Evolutionary conservation across 1,140 invertebrate species (phyloP).

Genomic region (Neodiprion virginianus): DNA sequence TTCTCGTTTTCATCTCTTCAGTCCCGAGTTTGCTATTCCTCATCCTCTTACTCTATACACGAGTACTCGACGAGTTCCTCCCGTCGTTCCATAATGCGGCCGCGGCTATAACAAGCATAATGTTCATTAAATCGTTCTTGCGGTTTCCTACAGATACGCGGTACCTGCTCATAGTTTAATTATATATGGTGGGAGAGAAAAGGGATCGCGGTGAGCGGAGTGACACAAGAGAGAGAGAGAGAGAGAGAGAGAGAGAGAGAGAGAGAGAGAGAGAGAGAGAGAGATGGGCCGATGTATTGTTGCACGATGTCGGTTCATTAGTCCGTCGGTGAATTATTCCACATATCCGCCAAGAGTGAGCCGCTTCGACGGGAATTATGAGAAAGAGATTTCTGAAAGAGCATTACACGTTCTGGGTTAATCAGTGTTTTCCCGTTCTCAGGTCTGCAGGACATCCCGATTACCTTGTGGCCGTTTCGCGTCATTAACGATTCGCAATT

Average conservation of each 20-base stretch:
- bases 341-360: not conserved
- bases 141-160: too few species aligned
- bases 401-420: too few species aligned
- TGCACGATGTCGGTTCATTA: constrained; percentile 44
- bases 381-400: too few species aligned
- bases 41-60: constrained; percentile 20
- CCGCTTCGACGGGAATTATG: constrained; percentile 10
- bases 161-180: too few species aligned
- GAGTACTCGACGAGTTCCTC: not conserved
- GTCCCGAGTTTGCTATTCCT: not conserved
- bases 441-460: too few species aligned
- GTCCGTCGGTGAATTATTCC: constrained; percentile 39
- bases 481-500: too few species aligned
- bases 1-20: not conserved
- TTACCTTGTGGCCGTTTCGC: too few species aligned
- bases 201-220: constrained; percentile 9
- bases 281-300: constrained; percentile 27
- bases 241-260: constrained; percentile 18
- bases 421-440: too few species aligned
- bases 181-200: not conserved
- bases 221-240: constrained; percentile 14
- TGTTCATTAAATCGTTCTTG: constrained; percentile 42
- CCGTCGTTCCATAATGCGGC: constrained; percentile 31
- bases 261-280: too few species aligned
- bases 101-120: constrained; percentile 36